These are phyloP conservation scores for Drosophila paramelanica DNA, from an alignment of 2,888 invertebrate genomes.

Conservation along the genomic window DNA sequence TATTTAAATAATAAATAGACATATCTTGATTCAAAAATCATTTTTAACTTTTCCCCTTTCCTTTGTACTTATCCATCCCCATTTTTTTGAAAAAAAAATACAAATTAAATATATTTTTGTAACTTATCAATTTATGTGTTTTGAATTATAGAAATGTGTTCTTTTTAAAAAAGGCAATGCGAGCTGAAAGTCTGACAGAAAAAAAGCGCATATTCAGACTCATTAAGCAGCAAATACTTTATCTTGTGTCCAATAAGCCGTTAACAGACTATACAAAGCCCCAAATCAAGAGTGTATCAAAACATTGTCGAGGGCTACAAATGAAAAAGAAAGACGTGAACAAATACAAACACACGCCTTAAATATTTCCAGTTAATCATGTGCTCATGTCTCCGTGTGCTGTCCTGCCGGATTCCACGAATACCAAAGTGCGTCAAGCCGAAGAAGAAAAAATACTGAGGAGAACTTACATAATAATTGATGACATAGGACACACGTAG, in stretches of 20 bases:
- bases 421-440: slow-evolving; percentile 42
- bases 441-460: slow-evolving; percentile 38
- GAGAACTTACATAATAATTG: slow-evolving; percentile 80
- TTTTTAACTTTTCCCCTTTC: too few species aligned
- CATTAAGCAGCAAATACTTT: not conserved
- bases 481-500: slow-evolving; percentile 79
- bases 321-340: slow-evolving; percentile 21
- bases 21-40: too few species aligned
- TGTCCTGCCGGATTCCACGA: slow-evolving; percentile 68
- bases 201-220: not conserved
- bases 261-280: slow-evolving; percentile 11
- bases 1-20: too few species aligned
- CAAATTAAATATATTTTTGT: too few species aligned
- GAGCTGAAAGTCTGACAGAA: not conserved
- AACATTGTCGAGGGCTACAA: slow-evolving; percentile 34
- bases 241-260: slow-evolving; percentile 1
- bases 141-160: too few species aligned
- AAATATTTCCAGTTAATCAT: slow-evolving; percentile 76
- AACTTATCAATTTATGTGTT: too few species aligned
- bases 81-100: too few species aligned
- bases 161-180: too few species aligned
- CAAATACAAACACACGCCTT: slow-evolving; percentile 67
- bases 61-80: too few species aligned
- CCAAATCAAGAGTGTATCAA: slow-evolving; percentile 44
- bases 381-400: slow-evolving; percentile 35